Base-by-base conservation (phyloP, 2,113 vertebrate genomes). In the Python bivittatus region DNA sequence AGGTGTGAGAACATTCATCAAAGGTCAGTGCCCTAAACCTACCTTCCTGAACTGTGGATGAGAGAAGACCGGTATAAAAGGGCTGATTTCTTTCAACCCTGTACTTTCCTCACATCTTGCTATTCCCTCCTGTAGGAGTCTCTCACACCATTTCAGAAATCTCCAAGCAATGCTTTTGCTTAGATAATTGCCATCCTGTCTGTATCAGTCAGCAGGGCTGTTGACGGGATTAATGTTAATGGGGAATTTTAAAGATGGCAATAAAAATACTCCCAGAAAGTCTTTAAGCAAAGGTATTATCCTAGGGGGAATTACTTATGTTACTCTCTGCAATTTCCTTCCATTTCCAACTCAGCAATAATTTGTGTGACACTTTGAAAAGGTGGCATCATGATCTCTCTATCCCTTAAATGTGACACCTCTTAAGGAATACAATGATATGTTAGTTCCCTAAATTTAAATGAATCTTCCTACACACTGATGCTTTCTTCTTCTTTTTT, bases 171-270 rank as follows among this genome's bases (percentile, higher is more conserved):
- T 44, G 57, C 57, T 91, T 56, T 89, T 23, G 20, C 52, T 68
- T 85, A 64, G 90, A 88, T 91, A 84, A 89, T 93, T 91, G 68
- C 79, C 90, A 72, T 89, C 57, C 85, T 93, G 72, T 85, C 58
- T 88, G 58, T 89, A 91, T 91, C 92, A 85, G 79, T 91, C 86
- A 93, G 86, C 57, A 68, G 72, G 48, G 88, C 90, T 85, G 48
- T 89, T 93, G 58, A 58, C 58, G 13, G 64, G 88, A 93, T 91
- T 89, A 91, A 93, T 86, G 86, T 91, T 91, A 93, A 89, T 88
- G 79, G 84, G 83, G 33, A 93, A 64, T 89, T 93, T 93, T 89
- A 93, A 93, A 91, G 86, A 93, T 64, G 42, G 92, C 58, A 38
- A 91, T 93, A 93, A 93, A 93, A 85, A 91, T 91, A 85, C 48